A percentile compares a stretch with the other conserved stretches of the same genome.
Conservation (phyloP, 2,888 invertebrate species). For the Sinohyriopsis cumingii region DNA sequence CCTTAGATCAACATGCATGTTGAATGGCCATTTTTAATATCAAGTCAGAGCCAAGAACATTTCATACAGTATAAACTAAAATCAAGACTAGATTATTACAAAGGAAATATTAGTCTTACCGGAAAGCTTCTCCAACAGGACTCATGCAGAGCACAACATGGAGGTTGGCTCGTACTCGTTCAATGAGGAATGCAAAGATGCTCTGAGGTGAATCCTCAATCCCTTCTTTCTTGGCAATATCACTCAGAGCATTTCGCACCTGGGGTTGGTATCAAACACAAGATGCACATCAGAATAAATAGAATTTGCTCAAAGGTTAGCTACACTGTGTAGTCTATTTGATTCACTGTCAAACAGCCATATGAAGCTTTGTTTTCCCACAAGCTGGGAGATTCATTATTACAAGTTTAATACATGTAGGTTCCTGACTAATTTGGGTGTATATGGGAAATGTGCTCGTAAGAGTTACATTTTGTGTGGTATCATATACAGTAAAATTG, state of each 20-base stretch:
- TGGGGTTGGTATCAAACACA: conserved; percentile 35
- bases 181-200: conserved; percentile 84
- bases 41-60: too few species aligned
- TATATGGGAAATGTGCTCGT: too few species aligned
- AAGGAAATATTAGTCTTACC: conserved; percentile 52
- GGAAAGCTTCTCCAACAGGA: conserved; percentile 88
- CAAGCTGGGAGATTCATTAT: too few species aligned
- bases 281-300: conserved; percentile 21
- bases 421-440: too few species aligned
- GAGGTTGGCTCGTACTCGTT: conserved; percentile 83
- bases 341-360: background rate
- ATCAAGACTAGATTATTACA: too few species aligned
- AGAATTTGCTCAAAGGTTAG: conserved; percentile 1
- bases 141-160: conserved; percentile 90
- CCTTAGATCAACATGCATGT: too few species aligned
- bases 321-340: background rate
- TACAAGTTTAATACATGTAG: too few species aligned
- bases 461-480: too few species aligned
- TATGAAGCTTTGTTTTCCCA: too few species aligned
- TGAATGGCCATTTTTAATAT: too few species aligned
- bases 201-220: conserved; percentile 74
- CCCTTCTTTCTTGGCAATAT: conserved; percentile 69
- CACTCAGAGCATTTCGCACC: conserved; percentile 68
- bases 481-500: too few species aligned
- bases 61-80: too few species aligned